Evolutionary conservation across 2,113 vertebrate genomes (phyloP).

Genomic region (Astur gentilis): DNA sequence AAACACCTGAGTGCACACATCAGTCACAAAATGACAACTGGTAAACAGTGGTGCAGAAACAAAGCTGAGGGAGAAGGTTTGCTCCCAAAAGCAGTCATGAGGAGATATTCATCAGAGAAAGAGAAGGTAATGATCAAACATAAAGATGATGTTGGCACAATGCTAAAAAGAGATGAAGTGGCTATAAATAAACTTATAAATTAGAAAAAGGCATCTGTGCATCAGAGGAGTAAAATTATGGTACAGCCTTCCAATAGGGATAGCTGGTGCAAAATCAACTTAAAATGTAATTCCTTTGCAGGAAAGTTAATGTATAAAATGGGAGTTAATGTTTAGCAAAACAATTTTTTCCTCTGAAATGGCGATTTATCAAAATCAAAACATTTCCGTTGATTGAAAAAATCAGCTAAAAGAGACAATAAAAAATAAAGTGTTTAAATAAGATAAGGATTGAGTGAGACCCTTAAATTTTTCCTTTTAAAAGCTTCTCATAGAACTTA

Average conservation of each 20-base stretch:
- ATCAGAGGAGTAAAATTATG: not conserved
- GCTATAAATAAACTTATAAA: not conserved
- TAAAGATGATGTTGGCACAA: not conserved
- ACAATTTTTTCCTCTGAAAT: not conserved
- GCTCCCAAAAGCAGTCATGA: not conserved
- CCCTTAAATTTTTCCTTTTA: not conserved
- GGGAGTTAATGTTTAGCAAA: not conserved
- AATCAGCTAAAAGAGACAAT: not conserved
- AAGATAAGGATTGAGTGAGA: not conserved
- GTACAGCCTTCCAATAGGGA: not conserved
- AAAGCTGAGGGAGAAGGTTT: not conserved
- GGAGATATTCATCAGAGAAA: not conserved
- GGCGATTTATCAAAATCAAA: not conserved
- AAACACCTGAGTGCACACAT: conserved; percentile 32
- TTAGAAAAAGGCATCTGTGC: not conserved
- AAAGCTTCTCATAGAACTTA: not conserved
- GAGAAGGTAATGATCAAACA: not conserved
- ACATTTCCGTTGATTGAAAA: not conserved
- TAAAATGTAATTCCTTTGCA: not conserved
- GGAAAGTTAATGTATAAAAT: not conserved
- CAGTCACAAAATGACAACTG: not conserved
- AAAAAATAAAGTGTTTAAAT: not conserved
- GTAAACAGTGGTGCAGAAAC: not conserved
- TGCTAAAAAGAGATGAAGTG: not conserved
- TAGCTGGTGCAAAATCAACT: not conserved